Conservation (phyloP, 1,140 invertebrate species). For the Olivierus martensii region DNA sequence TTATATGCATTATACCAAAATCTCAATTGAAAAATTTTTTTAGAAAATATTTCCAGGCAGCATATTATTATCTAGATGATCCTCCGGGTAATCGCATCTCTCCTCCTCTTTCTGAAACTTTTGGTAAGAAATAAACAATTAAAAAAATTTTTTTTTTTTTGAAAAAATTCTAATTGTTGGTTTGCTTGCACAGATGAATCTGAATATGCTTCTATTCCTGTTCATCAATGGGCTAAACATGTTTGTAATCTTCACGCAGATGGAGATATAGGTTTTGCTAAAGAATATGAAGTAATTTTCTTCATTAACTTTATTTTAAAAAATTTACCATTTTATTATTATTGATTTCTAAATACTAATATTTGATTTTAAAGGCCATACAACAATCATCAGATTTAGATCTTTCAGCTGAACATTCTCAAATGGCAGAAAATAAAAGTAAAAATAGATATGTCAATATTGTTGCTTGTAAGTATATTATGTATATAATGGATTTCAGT, state of each 20-base stretch:
- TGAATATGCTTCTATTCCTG: constrained; percentile 42
- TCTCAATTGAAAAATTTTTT: no score
- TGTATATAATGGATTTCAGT: neutral
- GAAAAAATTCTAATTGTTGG: no score
- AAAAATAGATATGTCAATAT: constrained; percentile 95
- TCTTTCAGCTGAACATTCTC: constrained; percentile 67
- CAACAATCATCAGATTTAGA: constrained; percentile 25
- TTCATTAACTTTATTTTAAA: neutral
- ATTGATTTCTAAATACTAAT: neutral
- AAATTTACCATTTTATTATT: neutral
- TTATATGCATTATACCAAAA: no score
- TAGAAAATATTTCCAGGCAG: constrained; percentile 59
- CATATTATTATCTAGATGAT: constrained; percentile 68
- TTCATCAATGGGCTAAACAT: constrained; percentile 60
- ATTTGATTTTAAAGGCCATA: constrained; percentile 25
- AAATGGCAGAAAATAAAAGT: constrained; percentile 75
- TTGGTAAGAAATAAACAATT: constrained; percentile 2
- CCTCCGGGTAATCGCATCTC: constrained; percentile 37
- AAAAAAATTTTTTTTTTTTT: neutral
- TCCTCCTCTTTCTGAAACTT: constrained; percentile 26
- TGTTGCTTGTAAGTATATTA: constrained; percentile 63
- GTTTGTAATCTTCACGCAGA: constrained; percentile 70
- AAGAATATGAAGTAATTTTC: constrained; percentile 61
- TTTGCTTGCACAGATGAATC: constrained; percentile 18
- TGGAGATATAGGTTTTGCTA: constrained; percentile 73